These are phyloP conservation scores for Coelinius sp. DNA, from an alignment of 2,888 invertebrate species.

Conservation along the genomic window DNA sequence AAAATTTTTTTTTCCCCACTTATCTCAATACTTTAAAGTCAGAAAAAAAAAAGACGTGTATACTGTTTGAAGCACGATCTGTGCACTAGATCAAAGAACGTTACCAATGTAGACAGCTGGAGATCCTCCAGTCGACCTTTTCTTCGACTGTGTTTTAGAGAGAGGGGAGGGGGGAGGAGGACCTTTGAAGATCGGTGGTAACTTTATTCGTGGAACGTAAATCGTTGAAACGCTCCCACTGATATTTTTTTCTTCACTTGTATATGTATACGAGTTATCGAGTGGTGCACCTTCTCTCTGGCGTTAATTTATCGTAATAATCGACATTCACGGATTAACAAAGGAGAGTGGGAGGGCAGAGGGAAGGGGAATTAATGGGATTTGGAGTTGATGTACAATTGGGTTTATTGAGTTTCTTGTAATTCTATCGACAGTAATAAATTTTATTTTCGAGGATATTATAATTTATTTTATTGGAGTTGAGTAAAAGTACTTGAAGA, in stretches of 20 bases:
- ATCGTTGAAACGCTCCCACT: slow-evolving; percentile 24
- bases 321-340: slow-evolving; percentile 9
- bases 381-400: slow-evolving; percentile 13
- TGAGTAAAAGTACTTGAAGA: background rate
- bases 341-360: background rate
- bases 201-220: slow-evolving; percentile 15
- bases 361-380: background rate
- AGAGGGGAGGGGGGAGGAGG: background rate
- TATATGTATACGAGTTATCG: slow-evolving; percentile 4
- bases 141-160: background rate
- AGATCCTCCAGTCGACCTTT: slow-evolving; percentile 16
- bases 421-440: background rate
- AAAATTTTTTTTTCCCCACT: background rate
- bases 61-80: slow-evolving; percentile 23
- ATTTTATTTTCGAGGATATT: background rate
- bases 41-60: background rate
- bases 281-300: slow-evolving; percentile 18
- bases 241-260: background rate
- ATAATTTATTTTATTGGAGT: slow-evolving; percentile 10
- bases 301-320: slow-evolving; percentile 33
- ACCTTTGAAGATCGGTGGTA: background rate
- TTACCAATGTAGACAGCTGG: slow-evolving; percentile 13
- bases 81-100: slow-evolving; percentile 16
- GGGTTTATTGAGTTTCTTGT: slow-evolving; percentile 18
- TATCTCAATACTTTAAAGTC: background rate